Percentiles rank a stretch among this genome's conserved stretches.
Conservation (phyloP, 2,113 vertebrate species). For the Nansenia antarctica region DNA sequence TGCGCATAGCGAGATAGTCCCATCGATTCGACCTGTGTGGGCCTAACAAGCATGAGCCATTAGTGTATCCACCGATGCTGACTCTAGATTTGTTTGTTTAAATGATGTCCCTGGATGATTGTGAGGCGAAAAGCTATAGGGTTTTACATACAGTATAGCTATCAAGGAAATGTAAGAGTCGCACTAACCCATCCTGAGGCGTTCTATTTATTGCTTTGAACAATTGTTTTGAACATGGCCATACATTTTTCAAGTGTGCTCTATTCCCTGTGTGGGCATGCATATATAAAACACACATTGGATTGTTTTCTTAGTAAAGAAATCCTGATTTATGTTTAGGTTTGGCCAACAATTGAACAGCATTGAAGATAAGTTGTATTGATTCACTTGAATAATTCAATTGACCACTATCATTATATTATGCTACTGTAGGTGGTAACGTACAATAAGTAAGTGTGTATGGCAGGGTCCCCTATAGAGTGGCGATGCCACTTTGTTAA, state of each 20-base stretch:
- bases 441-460: neutral
- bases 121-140: conserved; percentile 45
- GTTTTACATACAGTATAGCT: conserved; percentile 32
- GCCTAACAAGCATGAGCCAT: conserved; percentile 67
- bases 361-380: neutral
- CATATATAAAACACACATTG: conserved; percentile 17
- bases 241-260: neutral
- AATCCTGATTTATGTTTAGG: neutral
- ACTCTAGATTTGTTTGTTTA: conserved; percentile 64
- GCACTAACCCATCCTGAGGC: conserved; percentile 69
- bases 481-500: no score
- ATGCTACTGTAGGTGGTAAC: neutral
- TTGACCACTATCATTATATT: neutral
- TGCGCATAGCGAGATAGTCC: conserved; percentile 59
- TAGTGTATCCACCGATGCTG: conserved; percentile 66
- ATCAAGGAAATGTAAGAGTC: conserved; percentile 47
- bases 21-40: conserved; percentile 78
- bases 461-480: no score
- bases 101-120: conserved; percentile 67
- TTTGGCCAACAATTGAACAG: neutral
- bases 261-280: conserved; percentile 1
- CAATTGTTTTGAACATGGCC: neutral
- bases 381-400: neutral
- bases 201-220: conserved; percentile 22
- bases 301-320: neutral